phyloP scores from a whole-genome alignment of 2,797 vertebrate species.

The Peromyscus melanophrys region DNA sequence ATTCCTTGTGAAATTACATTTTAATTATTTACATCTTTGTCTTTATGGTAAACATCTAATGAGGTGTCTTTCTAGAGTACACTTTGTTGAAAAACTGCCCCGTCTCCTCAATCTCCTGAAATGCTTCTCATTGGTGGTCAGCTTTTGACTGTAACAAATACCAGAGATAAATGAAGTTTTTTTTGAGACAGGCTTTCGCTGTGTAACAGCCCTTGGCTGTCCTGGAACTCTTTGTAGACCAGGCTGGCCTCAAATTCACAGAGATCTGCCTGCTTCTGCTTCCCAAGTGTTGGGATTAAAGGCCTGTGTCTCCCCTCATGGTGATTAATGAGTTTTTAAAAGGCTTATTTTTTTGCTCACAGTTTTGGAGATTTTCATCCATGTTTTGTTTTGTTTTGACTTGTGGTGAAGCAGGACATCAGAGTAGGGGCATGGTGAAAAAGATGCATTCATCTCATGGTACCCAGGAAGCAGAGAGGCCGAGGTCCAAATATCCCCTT shows the following conservation, averaged over 20 bases:
- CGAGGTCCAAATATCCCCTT: neutral
- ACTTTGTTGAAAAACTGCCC: slow-evolving; percentile 13
- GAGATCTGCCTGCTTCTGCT: neutral
- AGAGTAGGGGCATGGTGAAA: too few relatives aligned
- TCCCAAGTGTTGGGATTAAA: neutral
- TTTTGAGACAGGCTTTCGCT: neutral
- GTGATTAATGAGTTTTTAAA: neutral
- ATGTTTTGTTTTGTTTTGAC: neutral
- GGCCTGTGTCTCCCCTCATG: neutral
- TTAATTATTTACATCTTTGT: neutral
- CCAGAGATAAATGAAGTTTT: neutral
- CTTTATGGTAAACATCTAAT: neutral
- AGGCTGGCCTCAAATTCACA: neutral
- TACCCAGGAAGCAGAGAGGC: neutral
- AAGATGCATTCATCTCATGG: neutral
- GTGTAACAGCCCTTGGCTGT: neutral
- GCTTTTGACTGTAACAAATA: neutral
- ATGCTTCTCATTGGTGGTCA: neutral
- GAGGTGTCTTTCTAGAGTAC: neutral
- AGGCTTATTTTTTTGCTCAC: neutral
- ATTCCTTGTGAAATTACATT: neutral
- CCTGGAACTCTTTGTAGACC: neutral
- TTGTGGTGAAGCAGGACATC: neutral
- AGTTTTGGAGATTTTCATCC: neutral
- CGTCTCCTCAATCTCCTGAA: neutral